Percentiles rank a stretch among this genome's conserved stretches.
These are phyloP conservation scores for Gisinianus flammeolus DNA, from an alignment of 2,888 invertebrate species.

Conservation along the genomic window DNA sequence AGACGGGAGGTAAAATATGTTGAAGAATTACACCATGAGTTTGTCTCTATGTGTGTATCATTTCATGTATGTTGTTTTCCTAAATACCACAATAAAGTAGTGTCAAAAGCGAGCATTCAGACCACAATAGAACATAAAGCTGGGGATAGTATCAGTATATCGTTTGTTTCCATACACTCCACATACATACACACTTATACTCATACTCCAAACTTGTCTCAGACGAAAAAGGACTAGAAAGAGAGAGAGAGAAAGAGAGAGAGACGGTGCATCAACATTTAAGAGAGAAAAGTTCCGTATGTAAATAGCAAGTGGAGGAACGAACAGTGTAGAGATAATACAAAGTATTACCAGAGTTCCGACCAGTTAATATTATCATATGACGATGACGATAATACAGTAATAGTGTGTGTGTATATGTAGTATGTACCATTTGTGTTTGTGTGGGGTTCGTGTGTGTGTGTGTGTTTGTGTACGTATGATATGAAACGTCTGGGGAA, in stretches of 20 bases:
- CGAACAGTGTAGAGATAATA: not conserved
- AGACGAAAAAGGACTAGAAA: not conserved
- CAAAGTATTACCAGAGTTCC: not conserved
- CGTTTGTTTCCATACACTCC: no score
- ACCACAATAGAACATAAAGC: no score
- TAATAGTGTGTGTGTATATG: not conserved
- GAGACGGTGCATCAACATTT: constrained; percentile 2
- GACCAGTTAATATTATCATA: not conserved
- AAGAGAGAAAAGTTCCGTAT: not conserved
- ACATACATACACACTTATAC: no score
- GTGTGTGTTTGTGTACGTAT: not conserved
- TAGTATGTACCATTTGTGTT: not conserved
- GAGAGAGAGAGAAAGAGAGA: constrained; percentile 4
- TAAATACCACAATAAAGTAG: no score
- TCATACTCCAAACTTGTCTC: not conserved
- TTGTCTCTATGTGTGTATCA: no score
- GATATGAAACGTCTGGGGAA: constrained; percentile 1
- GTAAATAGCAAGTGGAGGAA: not conserved
- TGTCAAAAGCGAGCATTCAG: no score
- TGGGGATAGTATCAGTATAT: no score
- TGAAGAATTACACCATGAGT: no score
- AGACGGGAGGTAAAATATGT: no score
- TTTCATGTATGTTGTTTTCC: no score
- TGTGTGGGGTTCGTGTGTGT: not conserved
- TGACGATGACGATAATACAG: no score